Evolutionary conservation across 1,140 invertebrate genomes (phyloP), one percentile per base, ranked within the genome.

Genomic region (Drosophila punjabiensis): DNA sequence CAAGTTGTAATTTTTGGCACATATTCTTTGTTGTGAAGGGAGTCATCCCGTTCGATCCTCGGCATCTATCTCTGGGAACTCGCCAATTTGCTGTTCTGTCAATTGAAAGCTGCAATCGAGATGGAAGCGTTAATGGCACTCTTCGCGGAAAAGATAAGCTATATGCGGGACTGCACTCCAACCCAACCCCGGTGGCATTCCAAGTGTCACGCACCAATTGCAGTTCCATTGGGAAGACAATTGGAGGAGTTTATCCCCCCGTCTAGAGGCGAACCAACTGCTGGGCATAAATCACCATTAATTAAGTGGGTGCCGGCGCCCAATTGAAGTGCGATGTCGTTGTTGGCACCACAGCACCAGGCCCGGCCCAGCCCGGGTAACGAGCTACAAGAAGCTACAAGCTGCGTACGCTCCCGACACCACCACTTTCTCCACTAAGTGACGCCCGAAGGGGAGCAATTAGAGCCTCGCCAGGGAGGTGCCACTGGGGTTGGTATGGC

Each of bases 281-380:
- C 47, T 56, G 60, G 20, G 68, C 71, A 89, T 89, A 90, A 89
- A 89, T 90, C 85, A 86, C 56, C 79, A 89, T 89, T 86, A 86
- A 89, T 89, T 90, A 90, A 87, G 56, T 71, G 70, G 67, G 47
- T 79, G 65, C 69, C 50, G 59, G 39, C 55, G 53, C 43, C 48
- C 79, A 82, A 87, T 61, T 81, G 80, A 87, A 88, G 76, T 87
- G 84, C 68, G 71, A 63, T 55, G 56, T 61, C 77, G 79, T 65
- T 79, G 79, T 78, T 82, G 81, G 60, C 74, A 64, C 62, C 66
- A 84, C 61, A 90, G 24, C 3, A 16, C n/a, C n/a, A 13, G 39
- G 13, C 50, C 52, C 18, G 60, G 24, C 24, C 52, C 18, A 55
- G 24, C 24, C 1, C 24, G 24, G 61, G 63, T 53, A 76, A 66